Conservation (phyloP, 2,113 vertebrate species). For the Megaceryle maxima region DNA sequence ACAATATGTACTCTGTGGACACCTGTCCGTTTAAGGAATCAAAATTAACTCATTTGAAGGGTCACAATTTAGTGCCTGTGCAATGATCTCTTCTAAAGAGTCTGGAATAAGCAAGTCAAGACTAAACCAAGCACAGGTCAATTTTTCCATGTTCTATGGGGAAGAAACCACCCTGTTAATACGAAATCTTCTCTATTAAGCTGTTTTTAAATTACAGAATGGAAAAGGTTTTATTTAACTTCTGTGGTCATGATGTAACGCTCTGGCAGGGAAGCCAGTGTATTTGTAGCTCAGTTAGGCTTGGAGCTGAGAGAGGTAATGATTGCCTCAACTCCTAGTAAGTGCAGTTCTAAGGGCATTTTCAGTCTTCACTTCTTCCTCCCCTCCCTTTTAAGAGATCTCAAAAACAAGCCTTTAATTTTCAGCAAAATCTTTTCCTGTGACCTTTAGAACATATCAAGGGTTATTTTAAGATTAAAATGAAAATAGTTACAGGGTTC, state of each 20-base stretch:
- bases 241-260: not conserved
- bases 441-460: not conserved
- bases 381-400: not conserved
- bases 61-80: not conserved
- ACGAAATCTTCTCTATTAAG: slow-evolving; percentile 10
- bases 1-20: not conserved
- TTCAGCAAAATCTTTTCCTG: not conserved
- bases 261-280: not conserved
- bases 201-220: not conserved
- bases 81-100: not conserved
- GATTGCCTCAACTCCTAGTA: slow-evolving; percentile 10
- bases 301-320: not conserved
- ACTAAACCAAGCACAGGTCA: slow-evolving; percentile 37
- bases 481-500: fast-evolving
- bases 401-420: not conserved
- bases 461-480: not conserved
- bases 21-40: not conserved
- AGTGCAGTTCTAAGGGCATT: not conserved
- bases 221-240: slow-evolving; percentile 34
- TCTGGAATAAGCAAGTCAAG: not conserved
- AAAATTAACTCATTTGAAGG: slow-evolving; percentile 22
- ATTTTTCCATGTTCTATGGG: not conserved
- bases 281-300: not conserved
- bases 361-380: not conserved
- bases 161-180: slow-evolving; percentile 39